These are phyloP conservation scores for Hartigia nigra DNA, from an alignment of 2,888 invertebrate genomes.

Conservation along the genomic window DNA sequence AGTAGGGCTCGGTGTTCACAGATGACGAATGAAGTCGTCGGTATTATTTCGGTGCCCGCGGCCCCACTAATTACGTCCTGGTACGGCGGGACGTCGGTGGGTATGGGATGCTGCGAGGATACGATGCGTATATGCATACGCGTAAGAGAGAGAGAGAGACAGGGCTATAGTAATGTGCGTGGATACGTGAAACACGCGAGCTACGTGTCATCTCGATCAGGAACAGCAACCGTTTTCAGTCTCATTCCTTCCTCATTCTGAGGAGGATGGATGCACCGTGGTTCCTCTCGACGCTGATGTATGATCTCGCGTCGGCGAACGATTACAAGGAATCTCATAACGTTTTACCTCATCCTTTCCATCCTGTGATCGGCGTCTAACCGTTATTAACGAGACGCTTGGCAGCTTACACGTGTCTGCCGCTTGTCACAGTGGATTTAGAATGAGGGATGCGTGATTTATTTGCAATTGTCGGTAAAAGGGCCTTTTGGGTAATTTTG, in stretches of 20 bases:
- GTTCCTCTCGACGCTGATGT: conserved; percentile 33
- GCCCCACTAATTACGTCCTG: conserved; percentile 29
- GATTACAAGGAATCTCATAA: conserved; percentile 30
- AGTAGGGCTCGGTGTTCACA: conserved; percentile 17
- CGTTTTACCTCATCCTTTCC: neutral
- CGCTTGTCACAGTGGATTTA: too few species aligned
- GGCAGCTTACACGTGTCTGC: neutral
- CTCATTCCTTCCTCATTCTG: neutral
- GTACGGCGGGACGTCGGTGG: neutral
- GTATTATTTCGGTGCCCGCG: conserved; percentile 26
- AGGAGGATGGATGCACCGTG: neutral
- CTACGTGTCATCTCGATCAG: neutral
- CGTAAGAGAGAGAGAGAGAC: neutral
- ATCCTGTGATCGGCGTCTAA: neutral
- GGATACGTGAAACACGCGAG: neutral
- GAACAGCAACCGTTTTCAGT: neutral
- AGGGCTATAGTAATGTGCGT: neutral
- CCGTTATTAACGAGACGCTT: neutral
- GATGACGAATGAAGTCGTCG: conserved; percentile 21
- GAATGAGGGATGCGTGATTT: too few species aligned
- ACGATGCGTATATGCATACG: neutral
- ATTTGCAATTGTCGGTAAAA: neutral
- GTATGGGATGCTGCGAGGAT: neutral
- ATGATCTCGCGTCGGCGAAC: conserved; percentile 32
- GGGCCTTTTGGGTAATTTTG: neutral